These are phyloP conservation scores for Berghia stephanieae DNA, from an alignment of 1,140 invertebrate genomes.

Conservation along the genomic window DNA sequence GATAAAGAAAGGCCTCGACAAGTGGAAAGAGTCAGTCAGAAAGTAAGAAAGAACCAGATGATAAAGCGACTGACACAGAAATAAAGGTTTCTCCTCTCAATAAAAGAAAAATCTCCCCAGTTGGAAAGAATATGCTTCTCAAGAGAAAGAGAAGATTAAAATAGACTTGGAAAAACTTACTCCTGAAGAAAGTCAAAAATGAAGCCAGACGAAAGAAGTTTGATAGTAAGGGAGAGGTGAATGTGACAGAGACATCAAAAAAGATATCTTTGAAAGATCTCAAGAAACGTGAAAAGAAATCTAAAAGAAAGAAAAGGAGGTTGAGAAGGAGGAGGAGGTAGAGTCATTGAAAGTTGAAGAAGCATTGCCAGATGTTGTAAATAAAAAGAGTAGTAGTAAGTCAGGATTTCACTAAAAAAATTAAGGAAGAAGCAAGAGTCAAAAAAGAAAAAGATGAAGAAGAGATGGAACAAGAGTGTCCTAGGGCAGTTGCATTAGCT, in stretches of 20 bases:
- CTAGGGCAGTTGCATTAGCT: background rate
- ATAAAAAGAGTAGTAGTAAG: too few species aligned
- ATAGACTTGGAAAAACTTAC: constrained; percentile 31
- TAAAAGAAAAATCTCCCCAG: too few species aligned
- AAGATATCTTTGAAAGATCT: constrained; percentile 37
- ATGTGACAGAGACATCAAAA: constrained; percentile 22
- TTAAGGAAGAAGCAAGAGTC: background rate
- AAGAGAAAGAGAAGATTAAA: background rate
- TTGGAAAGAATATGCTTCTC: too few species aligned
- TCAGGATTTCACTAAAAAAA: too few species aligned
- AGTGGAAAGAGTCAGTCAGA: too few species aligned
- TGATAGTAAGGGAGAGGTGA: constrained; percentile 27
- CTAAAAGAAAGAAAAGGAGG: background rate
- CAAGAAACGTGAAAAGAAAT: background rate
- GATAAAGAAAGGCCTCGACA: too few species aligned
- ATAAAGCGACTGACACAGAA: too few species aligned
- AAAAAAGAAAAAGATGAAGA: background rate
- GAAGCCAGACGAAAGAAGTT: constrained; percentile 41
- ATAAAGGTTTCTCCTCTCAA: too few species aligned
- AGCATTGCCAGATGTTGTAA: background rate
- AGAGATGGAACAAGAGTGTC: background rate
- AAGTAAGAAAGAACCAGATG: too few species aligned
- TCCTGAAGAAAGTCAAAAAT: constrained; percentile 36
- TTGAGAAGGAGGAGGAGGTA: background rate
- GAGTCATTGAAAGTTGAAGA: background rate